phyloP scores from a whole-genome alignment of 2,888 invertebrate genomes.

The Eupithecia dodoneata region DNA sequence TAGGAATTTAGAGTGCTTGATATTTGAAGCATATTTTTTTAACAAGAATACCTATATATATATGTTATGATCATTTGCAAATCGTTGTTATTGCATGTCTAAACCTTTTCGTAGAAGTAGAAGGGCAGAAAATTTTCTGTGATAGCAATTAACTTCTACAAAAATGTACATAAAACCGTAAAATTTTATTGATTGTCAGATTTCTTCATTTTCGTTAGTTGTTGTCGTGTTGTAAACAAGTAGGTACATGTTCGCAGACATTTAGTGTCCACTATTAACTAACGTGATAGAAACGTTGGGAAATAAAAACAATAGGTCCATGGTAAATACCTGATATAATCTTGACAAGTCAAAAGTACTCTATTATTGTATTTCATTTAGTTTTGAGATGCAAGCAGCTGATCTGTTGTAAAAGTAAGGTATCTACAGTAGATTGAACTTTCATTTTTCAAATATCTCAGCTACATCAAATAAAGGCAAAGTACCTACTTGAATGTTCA shows the following conservation, averaged over 20 bases:
- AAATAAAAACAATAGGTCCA: not conserved
- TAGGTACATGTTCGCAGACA: not conserved
- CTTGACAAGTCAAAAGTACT: not conserved
- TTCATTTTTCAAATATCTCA: conserved; percentile 19
- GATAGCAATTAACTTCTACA: no score
- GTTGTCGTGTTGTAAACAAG: not conserved
- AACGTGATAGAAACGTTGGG: not conserved
- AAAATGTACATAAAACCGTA: no score
- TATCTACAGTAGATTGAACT: conserved; percentile 8
- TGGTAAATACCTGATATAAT: not conserved
- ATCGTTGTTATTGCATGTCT: not conserved
- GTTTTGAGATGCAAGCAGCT: not conserved
- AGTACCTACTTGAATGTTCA: conserved; percentile 20
- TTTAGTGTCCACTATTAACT: not conserved
- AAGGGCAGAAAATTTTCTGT: not conserved
- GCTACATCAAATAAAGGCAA: conserved; percentile 2
- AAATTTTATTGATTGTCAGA: no score
- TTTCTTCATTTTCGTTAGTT: not conserved
- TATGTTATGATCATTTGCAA: not conserved
- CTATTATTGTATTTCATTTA: not conserved
- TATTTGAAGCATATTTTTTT: not conserved
- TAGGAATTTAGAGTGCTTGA: not conserved
- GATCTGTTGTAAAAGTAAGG: not conserved
- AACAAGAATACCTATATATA: not conserved
- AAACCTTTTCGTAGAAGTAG: not conserved